These are phyloP conservation scores for Morone saxatilis DNA, from an alignment of 2,113 vertebrate species.

Conservation along the genomic window DNA sequence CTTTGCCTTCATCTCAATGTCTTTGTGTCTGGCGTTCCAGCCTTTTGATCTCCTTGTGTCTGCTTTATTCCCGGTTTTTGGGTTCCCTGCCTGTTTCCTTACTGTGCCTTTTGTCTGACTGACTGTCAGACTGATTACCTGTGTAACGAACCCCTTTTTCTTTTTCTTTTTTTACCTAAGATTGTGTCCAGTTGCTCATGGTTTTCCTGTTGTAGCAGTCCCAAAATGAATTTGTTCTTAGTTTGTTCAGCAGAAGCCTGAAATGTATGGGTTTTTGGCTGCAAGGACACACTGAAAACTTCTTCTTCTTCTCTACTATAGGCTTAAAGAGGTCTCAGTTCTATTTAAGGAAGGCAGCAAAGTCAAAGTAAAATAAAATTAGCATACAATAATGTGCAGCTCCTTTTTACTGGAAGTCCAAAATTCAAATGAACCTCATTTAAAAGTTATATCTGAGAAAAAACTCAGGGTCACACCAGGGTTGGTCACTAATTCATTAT, in stretches of 20 bases:
- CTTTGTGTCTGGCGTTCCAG: no score
- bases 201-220: not conserved
- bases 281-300: not conserved
- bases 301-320: no score
- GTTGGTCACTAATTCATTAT: no score
- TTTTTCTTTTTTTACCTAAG: no score
- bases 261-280: not conserved
- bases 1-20: no score
- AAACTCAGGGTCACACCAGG: not conserved
- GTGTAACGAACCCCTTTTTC: no score
- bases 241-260: slow-evolving; percentile 6
- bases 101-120: no score
- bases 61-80: no score
- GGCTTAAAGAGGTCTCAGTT: not conserved
- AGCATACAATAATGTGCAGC: not conserved
- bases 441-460: not conserved
- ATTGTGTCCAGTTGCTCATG: no score
- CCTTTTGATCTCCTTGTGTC: no score
- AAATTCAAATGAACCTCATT: not conserved
- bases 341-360: not conserved
- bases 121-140: no score
- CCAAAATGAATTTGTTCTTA: not conserved
- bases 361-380: not conserved
- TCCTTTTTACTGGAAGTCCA: not conserved
- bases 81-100: no score